Percentiles rank a stretch among this genome's conserved stretches.
Conservation (phyloP, 2,113 vertebrate genomes). For the Canis aureus region DNA sequence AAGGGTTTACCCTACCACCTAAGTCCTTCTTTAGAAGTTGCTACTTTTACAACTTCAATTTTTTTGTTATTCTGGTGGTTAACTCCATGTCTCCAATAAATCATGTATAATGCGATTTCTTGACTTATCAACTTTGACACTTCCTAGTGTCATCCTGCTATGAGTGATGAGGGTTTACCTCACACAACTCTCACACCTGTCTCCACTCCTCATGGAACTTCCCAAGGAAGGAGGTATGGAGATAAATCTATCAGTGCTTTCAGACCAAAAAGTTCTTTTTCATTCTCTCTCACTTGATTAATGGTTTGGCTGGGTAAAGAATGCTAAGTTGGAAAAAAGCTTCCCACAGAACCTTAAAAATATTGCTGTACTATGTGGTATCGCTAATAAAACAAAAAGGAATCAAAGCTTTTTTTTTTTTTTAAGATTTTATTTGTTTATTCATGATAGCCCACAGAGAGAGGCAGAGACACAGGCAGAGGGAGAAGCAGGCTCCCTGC, state of each 20-base stretch:
- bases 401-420: not conserved
- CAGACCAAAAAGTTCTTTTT: not conserved
- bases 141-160: not conserved
- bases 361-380: not conserved
- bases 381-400: not conserved
- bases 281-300: not conserved
- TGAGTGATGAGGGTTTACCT: not conserved
- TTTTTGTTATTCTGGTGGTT: not conserved
- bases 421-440: too few species aligned
- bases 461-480: too few species aligned
- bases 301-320: not conserved
- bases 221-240: not conserved
- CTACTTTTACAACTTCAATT: not conserved
- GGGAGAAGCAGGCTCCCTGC: too few species aligned
- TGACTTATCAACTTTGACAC: not conserved
- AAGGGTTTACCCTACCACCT: not conserved
- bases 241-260: not conserved
- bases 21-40: not conserved
- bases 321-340: not conserved
- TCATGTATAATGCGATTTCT: not conserved
- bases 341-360: not conserved
- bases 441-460: too few species aligned
- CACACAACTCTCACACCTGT: not conserved
- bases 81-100: not conserved
- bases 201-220: not conserved